Evolutionary conservation across 2,113 vertebrate species (phyloP).

Genomic region (Eretmochelys imbricata): DNA sequence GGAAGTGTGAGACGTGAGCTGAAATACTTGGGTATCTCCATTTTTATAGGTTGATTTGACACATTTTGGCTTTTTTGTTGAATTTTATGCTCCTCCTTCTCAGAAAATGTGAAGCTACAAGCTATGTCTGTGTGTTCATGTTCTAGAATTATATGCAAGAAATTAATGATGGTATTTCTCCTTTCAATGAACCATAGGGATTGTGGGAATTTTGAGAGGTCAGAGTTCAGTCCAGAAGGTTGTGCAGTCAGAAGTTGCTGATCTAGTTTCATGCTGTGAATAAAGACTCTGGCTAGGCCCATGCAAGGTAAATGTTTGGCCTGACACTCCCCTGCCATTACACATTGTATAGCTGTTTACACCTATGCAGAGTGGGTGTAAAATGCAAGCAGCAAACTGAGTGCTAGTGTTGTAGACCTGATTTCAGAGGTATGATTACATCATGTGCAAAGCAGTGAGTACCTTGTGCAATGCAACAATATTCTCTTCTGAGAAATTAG

Average conservation of each 20-base stretch:
- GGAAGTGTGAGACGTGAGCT: background rate
- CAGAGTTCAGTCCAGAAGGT: background rate
- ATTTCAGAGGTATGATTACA: background rate
- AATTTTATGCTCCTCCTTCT: background rate
- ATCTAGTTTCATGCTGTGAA: background rate
- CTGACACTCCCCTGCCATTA: background rate
- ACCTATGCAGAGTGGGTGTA: background rate
- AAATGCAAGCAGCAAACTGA: background rate
- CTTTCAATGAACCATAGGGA: background rate
- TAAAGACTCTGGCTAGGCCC: background rate
- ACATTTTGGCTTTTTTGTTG: background rate
- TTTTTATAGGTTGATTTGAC: fast-evolving
- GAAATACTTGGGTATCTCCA: background rate
- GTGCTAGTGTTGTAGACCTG: background rate
- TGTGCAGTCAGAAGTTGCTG: background rate
- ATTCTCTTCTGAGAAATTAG: background rate
- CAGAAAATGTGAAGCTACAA: background rate
- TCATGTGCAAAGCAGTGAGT: fast-evolving
- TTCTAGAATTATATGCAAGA: fast-evolving
- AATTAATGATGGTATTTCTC: background rate
- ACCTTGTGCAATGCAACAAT: background rate
- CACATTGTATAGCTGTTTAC: background rate
- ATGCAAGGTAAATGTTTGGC: background rate
- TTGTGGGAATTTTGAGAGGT: background rate
- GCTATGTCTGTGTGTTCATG: background rate